Conservation (phyloP, 2,888 invertebrate genomes). For the Pelosia muscerda region DNA sequence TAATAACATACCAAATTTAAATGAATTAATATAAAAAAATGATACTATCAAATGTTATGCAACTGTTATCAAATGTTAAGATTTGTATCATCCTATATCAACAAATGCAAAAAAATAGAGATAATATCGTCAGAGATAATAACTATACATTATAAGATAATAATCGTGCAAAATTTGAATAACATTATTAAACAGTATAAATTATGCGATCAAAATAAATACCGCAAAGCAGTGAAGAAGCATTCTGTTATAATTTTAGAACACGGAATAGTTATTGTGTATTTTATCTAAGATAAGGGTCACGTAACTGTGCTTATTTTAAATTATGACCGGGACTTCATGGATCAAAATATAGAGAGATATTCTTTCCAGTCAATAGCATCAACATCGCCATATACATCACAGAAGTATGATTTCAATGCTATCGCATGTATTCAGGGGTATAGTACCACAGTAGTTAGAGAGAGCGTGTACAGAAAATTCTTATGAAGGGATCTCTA, state of each 20-base stretch:
- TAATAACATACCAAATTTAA: neutral
- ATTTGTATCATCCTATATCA: constrained; percentile 1
- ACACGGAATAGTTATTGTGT: neutral
- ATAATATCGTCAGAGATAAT: neutral
- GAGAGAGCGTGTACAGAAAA: no score
- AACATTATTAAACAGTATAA: neutral
- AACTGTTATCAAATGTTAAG: neutral
- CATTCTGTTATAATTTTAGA: no score
- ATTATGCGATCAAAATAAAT: neutral
- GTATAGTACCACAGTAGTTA: no score
- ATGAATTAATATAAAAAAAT: neutral
- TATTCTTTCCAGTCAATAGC: no score
- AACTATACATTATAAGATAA: constrained; percentile 4
- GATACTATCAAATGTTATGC: neutral
- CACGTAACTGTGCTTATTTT: no score
- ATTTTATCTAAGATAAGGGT: neutral
- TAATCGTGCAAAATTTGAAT: constrained; percentile 4
- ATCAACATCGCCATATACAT: no score
- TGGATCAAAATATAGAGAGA: no score
- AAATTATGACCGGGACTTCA: no score
- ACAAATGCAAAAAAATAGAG: neutral
- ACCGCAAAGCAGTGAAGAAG: no score
- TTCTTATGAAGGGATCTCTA: no score
- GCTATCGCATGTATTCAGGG: no score
- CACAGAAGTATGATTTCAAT: no score